Evolutionary conservation across 1,140 invertebrate species (phyloP).

Genomic region (Lepidostoma basale): DNA sequence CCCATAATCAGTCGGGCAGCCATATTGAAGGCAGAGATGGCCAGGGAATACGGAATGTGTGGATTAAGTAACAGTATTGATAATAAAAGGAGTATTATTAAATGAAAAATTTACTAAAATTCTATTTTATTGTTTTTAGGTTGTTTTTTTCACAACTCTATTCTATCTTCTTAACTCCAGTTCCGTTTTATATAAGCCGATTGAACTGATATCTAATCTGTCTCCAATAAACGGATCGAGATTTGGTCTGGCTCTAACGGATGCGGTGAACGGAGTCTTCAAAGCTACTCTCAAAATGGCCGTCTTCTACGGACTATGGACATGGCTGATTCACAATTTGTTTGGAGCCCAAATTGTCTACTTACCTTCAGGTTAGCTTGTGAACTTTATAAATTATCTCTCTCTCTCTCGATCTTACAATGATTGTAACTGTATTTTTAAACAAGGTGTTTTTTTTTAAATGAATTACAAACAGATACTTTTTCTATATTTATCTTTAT

Average conservation of each 20-base stretch:
- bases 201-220: slow-evolving; percentile 80
- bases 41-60: no score
- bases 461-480: no score
- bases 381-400: no score
- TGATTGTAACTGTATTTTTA: no score
- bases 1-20: no score
- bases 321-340: slow-evolving; percentile 95
- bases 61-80: no score
- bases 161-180: slow-evolving; percentile 94
- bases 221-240: slow-evolving; percentile 72
- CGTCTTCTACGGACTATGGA: slow-evolving; percentile 96
- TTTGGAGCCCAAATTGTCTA: slow-evolving; percentile 96
- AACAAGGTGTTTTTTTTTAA: no score
- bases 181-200: slow-evolving; percentile 87
- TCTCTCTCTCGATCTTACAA: no score
- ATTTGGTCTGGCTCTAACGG: slow-evolving; percentile 78
- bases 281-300: slow-evolving; percentile 96
- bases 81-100: not conserved
- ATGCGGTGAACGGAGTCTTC: slow-evolving; percentile 83
- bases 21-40: no score
- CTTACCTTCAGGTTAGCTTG: slow-evolving; percentile 79
- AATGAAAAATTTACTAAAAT: no score
- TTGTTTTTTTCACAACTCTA: slow-evolving; percentile 94
- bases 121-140: slow-evolving; percentile 63
- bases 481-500: no score